Base-by-base conservation (phyloP, 2,888 invertebrate genomes). In the Mechanitis mazaeus region DNA sequence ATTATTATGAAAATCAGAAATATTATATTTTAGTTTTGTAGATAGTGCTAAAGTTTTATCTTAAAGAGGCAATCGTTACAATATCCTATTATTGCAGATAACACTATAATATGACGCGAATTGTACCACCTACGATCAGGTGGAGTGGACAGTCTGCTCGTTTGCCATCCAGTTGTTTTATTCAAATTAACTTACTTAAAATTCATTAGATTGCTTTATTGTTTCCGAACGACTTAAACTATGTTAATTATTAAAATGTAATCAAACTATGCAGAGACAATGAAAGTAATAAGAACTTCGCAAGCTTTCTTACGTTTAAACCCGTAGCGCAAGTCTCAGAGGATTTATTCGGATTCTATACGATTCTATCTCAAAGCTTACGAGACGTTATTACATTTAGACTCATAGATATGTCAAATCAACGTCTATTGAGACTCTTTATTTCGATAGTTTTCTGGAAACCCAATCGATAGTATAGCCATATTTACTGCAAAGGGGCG, bases 271-370 rank as follows among this genome's bases (percentile, higher is more conserved):
- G 42, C 42, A 42, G 20, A 47, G 33, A 63, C 50, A 69, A 73
- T 76, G 72, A 68, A 71, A 67, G 69, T 73, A 75, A 77, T 73
- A 68, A 71, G 63, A 70, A 74, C 71, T 73, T 75, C 65, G 64
- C 61, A 63, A 75, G 79, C 80, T 81, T 81, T 77, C 76, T 71
- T 75, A 72, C 72, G 71, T 75, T 73, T 67, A 71, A 68, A 74
- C 71, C 72, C 74, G 72, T 75, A 77, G 78, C 77, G 76, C 71
- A 75, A 66, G 70, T 69, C 69, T 65, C 68, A 72, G 68, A 71
- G 76, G 79, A 85, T 84, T 85, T 81, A 82, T 81, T 50, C 76
- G 69, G 71, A 70, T 65, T 69, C 71, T 71, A 68, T 69, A 72
- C 59, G 68, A 69, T 71, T 70, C 68, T 68, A 71, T 71, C 68